These are phyloP conservation scores for Sicus ferrugineus DNA, from an alignment of 2,888 invertebrate genomes.

Conservation along the genomic window DNA sequence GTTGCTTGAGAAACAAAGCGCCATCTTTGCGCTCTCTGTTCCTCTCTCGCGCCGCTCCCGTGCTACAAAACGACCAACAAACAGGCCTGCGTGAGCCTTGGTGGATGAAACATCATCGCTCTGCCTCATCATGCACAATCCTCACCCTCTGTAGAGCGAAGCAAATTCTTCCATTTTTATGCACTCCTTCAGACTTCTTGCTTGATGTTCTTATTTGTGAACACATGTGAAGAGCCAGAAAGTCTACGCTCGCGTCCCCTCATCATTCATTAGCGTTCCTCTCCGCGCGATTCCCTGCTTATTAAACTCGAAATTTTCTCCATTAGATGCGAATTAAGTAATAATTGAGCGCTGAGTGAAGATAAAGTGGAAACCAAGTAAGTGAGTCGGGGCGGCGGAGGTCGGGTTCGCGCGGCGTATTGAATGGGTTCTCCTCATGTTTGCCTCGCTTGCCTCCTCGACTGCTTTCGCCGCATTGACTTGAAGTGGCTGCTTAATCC, in stretches of 20 bases:
- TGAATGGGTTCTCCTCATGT: slow-evolving; percentile 8
- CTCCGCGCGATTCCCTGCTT: slow-evolving; percentile 11
- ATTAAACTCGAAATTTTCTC: slow-evolving; percentile 47
- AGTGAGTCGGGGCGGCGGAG: slow-evolving; percentile 44
- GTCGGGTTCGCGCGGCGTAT: background rate
- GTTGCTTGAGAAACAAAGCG: too few relatives aligned
- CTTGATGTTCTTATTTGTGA: background rate
- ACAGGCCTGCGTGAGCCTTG: too few relatives aligned
- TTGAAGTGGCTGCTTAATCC: slow-evolving; percentile 13
- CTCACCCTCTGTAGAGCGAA: background rate
- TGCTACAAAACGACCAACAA: background rate
- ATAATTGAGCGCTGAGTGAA: slow-evolving; percentile 58
- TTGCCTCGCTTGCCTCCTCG: background rate
- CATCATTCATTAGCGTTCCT: too few relatives aligned
- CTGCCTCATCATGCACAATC: too few relatives aligned
- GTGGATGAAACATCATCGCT: too few relatives aligned
- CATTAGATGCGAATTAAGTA: slow-evolving; percentile 59
- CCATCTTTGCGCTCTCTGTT: too few relatives aligned
- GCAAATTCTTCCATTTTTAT: too few relatives aligned
- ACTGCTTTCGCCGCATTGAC: background rate
- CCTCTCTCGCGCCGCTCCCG: background rate
- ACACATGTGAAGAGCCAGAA: background rate
- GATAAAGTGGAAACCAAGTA: too few relatives aligned
- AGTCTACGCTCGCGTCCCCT: too few relatives aligned
- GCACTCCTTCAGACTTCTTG: too few relatives aligned